A percentile compares a stretch with the other conserved stretches of the same genome.
Conservation (phyloP, 2,888 invertebrate species). For the Lasioglossum pauxillum region DNA sequence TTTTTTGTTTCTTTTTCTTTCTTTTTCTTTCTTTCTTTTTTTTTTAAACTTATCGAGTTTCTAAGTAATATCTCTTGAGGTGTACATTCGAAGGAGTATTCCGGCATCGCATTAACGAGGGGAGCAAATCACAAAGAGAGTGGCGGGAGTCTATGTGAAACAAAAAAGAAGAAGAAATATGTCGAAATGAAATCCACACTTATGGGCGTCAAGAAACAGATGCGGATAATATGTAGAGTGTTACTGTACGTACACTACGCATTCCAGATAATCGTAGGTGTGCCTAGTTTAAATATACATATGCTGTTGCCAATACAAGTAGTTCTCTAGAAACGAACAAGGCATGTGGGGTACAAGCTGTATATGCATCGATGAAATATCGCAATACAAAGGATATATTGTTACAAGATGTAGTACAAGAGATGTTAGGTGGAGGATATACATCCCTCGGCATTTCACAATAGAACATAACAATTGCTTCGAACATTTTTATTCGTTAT, state of each 20-base stretch:
- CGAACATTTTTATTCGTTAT: background rate
- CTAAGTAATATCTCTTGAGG: conserved; percentile 5
- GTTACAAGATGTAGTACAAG: conserved; percentile 43
- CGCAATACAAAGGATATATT: conserved; percentile 45
- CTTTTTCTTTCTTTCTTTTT: background rate
- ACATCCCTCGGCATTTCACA: background rate
- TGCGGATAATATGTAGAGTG: conserved; percentile 44
- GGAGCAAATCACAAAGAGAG: conserved; percentile 38
- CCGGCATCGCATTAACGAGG: conserved; percentile 29
- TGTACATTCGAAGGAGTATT: conserved; percentile 33
- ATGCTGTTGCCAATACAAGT: conserved; percentile 56
- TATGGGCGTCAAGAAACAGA: conserved; percentile 47
- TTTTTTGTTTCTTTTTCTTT: background rate
- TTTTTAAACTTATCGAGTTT: conserved; percentile 10
- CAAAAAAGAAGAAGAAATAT: conserved; percentile 1
- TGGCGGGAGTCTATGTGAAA: conserved; percentile 22
- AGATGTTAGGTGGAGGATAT: background rate
- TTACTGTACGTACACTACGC: conserved; percentile 62
- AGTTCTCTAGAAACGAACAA: conserved; percentile 59
- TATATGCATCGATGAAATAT: conserved; percentile 45
- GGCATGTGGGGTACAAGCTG: conserved; percentile 60
- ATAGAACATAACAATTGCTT: background rate
- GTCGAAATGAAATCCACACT: conserved; percentile 47
- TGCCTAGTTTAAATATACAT: conserved; percentile 57
- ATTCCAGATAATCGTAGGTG: conserved; percentile 65